These are phyloP conservation scores for Odocoileus virginianus DNA, from an alignment of 2,113 vertebrate species.

Conservation along the genomic window DNA sequence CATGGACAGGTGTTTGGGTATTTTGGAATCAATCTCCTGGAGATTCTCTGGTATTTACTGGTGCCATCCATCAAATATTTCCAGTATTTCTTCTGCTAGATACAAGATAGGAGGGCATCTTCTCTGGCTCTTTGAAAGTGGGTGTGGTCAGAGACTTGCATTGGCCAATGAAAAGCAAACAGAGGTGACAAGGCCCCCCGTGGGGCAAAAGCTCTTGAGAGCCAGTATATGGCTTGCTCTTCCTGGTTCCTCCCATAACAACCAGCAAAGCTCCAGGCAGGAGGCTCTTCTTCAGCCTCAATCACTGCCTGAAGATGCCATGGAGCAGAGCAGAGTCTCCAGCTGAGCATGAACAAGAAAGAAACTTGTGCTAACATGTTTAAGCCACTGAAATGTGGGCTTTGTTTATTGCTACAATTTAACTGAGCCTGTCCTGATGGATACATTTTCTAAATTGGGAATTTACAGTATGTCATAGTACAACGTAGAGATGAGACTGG, in stretches of 20 bases:
- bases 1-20: not conserved
- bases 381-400: not conserved
- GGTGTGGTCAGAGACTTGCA: not conserved
- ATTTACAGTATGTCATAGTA: not conserved
- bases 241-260: not conserved
- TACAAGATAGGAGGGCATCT: not conserved
- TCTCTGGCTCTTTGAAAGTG: not conserved
- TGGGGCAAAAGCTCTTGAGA: not conserved
- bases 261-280: not conserved
- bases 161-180: not conserved
- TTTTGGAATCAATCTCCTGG: not conserved
- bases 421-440: not conserved
- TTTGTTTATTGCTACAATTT: not conserved
- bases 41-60: not conserved
- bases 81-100: not conserved
- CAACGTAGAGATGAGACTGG: not conserved
- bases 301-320: not conserved
- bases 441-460: not conserved
- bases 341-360: not conserved
- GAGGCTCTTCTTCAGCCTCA: not conserved
- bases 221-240: not conserved
- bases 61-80: not conserved
- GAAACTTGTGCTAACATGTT: slow-evolving; percentile 2
- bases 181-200: not conserved
- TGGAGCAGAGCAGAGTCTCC: not conserved